These are phyloP conservation scores for Daptonema setosum DNA, from an alignment of 2,888 invertebrate genomes.

Conservation along the genomic window DNA sequence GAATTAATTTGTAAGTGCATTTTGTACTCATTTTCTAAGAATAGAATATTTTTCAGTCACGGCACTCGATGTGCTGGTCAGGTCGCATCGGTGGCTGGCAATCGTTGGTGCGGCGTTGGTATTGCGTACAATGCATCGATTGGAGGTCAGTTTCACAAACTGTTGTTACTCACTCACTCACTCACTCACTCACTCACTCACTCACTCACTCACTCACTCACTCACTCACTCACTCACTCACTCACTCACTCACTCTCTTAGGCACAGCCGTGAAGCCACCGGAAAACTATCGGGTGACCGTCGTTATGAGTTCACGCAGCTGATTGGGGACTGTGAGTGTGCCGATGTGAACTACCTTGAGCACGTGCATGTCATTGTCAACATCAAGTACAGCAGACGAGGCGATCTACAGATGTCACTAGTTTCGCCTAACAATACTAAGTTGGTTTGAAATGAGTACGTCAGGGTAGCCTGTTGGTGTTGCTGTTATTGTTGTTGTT, in stretches of 20 bases:
- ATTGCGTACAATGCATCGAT: conserved; percentile 90
- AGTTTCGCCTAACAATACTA: conserved; percentile 73
- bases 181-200: no score
- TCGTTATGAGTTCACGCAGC: conserved; percentile 16
- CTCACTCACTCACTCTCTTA: no score
- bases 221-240: no score
- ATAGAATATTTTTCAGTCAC: conserved; percentile 41
- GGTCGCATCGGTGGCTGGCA: conserved; percentile 87
- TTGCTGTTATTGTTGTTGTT: no score
- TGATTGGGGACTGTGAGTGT: conserved; percentile 20
- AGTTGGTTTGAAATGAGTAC: conserved; percentile 21
- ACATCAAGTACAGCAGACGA: conserved; percentile 54
- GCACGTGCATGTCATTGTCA: conserved; percentile 89
- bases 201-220: no score
- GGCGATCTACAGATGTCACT: conserved; percentile 66
- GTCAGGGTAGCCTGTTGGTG: background rate
- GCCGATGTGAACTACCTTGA: conserved; percentile 57
- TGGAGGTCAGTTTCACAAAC: conserved; percentile 44
- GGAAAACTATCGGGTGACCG: background rate
- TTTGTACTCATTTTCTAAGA: no score
- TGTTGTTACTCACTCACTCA: no score
- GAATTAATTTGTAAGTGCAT: no score
- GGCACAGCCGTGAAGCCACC: no score
- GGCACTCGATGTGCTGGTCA: conserved; percentile 96
- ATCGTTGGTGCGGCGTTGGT: conserved; percentile 87